These are phyloP conservation scores for Selenia dentaria DNA, from an alignment of 2,888 invertebrate genomes.

Conservation along the genomic window DNA sequence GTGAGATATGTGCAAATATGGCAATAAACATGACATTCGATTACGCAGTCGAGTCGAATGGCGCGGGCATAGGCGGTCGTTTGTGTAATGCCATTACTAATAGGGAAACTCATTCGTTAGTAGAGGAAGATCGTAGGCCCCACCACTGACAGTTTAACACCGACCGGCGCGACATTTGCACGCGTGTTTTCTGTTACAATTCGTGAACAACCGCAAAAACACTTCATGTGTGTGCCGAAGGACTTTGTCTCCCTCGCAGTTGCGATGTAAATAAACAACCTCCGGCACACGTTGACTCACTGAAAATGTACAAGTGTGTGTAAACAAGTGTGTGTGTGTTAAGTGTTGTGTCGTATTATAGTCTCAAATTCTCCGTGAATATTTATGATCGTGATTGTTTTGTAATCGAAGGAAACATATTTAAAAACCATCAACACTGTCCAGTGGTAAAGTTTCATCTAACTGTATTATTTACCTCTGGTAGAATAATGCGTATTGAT, in stretches of 20 bases:
- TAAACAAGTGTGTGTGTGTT: constrained; percentile 16
- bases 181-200: constrained; percentile 38
- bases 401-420: too few relatives aligned
- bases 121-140: constrained; percentile 47
- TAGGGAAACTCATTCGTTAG: constrained; percentile 64
- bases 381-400: too few relatives aligned
- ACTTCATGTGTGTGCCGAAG: not conserved
- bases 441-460: too few relatives aligned
- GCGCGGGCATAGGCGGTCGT: constrained; percentile 51
- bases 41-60: constrained; percentile 57
- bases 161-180: constrained; percentile 58
- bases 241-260: constrained; percentile 6
- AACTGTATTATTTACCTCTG: too few relatives aligned
- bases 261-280: constrained; percentile 50
- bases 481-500: constrained; percentile 3
- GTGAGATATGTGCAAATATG: constrained; percentile 47
- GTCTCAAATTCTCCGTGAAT: constrained; percentile 3
- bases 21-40: constrained; percentile 46
- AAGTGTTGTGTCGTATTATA: not conserved
- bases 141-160: constrained; percentile 62
- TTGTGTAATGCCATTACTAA: constrained; percentile 56
- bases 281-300: constrained; percentile 19
- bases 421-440: too few relatives aligned
- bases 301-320: constrained; percentile 32
- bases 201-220: constrained; percentile 9